Evolutionary conservation across 2,113 vertebrate species (phyloP), one percentile per base, ranked within the genome.

Genomic region (Mugil cephalus): DNA sequence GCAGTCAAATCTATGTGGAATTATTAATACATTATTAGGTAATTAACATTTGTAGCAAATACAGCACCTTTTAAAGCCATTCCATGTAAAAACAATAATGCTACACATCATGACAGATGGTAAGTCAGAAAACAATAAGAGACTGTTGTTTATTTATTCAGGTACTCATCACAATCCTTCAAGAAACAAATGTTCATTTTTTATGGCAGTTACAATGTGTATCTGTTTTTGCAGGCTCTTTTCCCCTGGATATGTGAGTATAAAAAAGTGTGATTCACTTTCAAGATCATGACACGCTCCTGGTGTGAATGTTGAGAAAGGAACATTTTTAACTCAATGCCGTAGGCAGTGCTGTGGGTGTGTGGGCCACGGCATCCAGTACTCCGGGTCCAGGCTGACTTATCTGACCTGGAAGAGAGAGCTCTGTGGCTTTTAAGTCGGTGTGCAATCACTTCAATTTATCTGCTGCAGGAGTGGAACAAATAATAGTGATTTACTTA

Each of bases 401-500:
- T 75, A 34, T 77, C 80, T 79, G 74, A 83, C 77, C 69, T 69
- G 74, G 51, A 79, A 65, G 70, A 85, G 70, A 85, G 79, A 77
- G 67, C 61, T 63, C 66, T 70, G 67, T 80, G 85, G 81, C 79
- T 91, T 89, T 87, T 55, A 80, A 91, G 74, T 84, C 82, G 69
- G 62, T 75, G 80, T 80, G 53, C 83, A 92, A 92, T 91, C 83
- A 77, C 87, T 87, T 84, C 74, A 81, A 88, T 88, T 91, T 90
- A 92, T 91, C 90, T 87, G 85, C 83, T 81, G 81, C 84, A 84
- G 77, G 75, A 81, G 76, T 88, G 89, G 85, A 92, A 91, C 89
- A 89, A 92, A 93, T 90, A 89, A 93, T 88, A 88, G 90, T 86
- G 88, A 93, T 93, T 92, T 88, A 80, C 90, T 90, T 93, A 91